These are phyloP conservation scores for Ommatoiulus sabulosus DNA, from an alignment of 2,888 invertebrate genomes.

Conservation along the genomic window DNA sequence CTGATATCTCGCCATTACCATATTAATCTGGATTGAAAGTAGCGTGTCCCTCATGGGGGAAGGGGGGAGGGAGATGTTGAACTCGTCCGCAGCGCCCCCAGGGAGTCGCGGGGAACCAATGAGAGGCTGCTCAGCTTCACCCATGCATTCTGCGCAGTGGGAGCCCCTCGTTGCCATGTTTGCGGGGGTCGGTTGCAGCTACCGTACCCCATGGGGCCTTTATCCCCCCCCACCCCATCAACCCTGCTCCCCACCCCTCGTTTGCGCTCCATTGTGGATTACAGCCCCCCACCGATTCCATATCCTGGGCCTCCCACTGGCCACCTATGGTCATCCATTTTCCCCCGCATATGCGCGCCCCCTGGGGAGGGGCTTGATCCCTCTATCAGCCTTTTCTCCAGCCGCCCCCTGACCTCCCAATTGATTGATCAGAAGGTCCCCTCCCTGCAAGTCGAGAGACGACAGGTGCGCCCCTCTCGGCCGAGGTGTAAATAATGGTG, in stretches of 20 bases:
- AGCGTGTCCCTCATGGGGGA: not conserved
- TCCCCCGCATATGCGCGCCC: conserved; percentile 23
- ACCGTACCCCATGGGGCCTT: conserved; percentile 42
- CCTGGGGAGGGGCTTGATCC: conserved; percentile 47
- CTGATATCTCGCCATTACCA: conserved; percentile 31
- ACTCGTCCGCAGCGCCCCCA: conserved; percentile 48
- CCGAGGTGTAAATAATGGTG: conserved; percentile 27
- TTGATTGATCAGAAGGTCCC: conserved; percentile 57
- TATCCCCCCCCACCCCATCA: conserved; percentile 29
- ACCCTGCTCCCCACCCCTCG: not conserved
- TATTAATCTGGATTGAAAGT: conserved; percentile 45
- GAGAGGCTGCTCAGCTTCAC: conserved; percentile 14
- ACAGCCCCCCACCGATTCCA: conserved; percentile 49
- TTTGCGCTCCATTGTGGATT: conserved; percentile 51
- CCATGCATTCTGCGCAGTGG: conserved; percentile 36
- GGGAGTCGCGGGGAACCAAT: conserved; percentile 2
- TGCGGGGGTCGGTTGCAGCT: conserved; percentile 41
- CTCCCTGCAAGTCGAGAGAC: conserved; percentile 47
- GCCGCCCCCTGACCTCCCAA: conserved; percentile 38
- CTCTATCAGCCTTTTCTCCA: conserved; percentile 47
- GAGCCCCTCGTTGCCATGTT: conserved; percentile 47
- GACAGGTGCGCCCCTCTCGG: conserved; percentile 50
- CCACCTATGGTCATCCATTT: conserved; percentile 41
- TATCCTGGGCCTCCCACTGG: conserved; percentile 44
- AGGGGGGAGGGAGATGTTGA: not conserved